Percentiles rank a stretch among this genome's conserved stretches.
These are phyloP conservation scores for Bagarius yarrelli DNA, from an alignment of 2,113 vertebrate species.

Conservation along the genomic window DNA sequence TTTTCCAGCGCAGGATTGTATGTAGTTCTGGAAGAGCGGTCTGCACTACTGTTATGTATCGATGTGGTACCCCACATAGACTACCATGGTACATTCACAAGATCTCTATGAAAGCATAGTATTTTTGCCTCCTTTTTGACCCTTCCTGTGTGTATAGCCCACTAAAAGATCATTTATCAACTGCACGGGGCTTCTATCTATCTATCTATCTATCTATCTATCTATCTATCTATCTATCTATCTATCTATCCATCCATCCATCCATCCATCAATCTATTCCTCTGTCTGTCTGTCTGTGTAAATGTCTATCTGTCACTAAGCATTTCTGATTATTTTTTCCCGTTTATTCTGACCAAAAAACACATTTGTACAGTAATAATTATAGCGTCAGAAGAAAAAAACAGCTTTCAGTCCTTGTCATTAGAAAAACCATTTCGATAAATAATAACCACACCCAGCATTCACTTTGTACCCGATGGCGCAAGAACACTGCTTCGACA, in stretches of 20 bases:
- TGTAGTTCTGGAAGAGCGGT: neutral
- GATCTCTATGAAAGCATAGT: neutral
- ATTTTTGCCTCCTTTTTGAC: neutral
- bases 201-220: neutral
- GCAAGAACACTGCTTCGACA: neutral
- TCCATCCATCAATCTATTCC: too few species aligned
- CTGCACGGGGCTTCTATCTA: neutral
- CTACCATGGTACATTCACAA: neutral
- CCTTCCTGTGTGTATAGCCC: neutral
- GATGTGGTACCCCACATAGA: neutral
- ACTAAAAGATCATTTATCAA: neutral
- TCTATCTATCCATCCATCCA: too few species aligned
- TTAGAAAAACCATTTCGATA: neutral
- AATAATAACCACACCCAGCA: neutral
- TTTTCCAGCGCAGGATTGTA: neutral
- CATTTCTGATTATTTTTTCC: constrained; percentile 12
- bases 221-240: neutral
- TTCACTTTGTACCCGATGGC: neutral
- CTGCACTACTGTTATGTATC: neutral
- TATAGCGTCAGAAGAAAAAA: neutral
- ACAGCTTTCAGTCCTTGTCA: neutral
- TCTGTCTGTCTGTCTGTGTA: too few species aligned
- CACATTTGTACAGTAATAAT: neutral
- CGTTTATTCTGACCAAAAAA: too few species aligned
- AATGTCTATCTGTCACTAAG: neutral